A percentile compares a stretch with the other conserved stretches of the same genome.
These are phyloP conservation scores for Polydrusus tereticollis DNA, from an alignment of 2,888 invertebrate species.

Conservation along the genomic window DNA sequence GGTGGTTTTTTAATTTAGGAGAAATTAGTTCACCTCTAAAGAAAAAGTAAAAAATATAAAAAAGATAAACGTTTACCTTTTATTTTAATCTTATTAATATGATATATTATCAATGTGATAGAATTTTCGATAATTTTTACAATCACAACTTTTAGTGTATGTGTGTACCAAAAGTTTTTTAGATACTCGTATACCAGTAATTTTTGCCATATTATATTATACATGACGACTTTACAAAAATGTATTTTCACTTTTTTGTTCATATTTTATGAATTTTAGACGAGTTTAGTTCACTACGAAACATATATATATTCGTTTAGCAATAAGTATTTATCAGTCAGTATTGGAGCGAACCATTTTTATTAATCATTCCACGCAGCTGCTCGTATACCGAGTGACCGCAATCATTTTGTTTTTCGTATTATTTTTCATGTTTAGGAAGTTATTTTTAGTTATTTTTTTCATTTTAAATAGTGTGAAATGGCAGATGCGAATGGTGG, in stretches of 20 bases:
- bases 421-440: constrained; percentile 54
- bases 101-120: constrained; percentile 72
- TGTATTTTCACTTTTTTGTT: constrained; percentile 41
- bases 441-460: constrained; percentile 57
- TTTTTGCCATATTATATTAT: constrained; percentile 65
- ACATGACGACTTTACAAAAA: constrained; percentile 51
- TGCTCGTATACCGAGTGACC: not conserved
- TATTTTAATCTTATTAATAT: constrained; percentile 55
- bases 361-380: constrained; percentile 63
- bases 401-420: constrained; percentile 48
- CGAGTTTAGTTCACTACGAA: constrained; percentile 59
- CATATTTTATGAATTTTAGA: constrained; percentile 47
- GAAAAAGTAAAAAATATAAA: constrained; percentile 47
- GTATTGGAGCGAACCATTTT: constrained; percentile 67
- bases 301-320: constrained; percentile 66
- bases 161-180: constrained; percentile 69
- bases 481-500: constrained; percentile 22
- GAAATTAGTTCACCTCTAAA: constrained; percentile 50
- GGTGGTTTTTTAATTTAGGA: constrained; percentile 41
- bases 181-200: constrained; percentile 69
- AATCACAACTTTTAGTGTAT: constrained; percentile 72
- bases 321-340: constrained; percentile 70
- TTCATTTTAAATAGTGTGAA: constrained; percentile 13
- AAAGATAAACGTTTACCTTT: constrained; percentile 24
- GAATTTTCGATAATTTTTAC: constrained; percentile 79